Percentiles rank a stretch among this genome's conserved stretches.
phyloP scores from a whole-genome alignment of 2,113 vertebrate species.

The Lota lota region DNA sequence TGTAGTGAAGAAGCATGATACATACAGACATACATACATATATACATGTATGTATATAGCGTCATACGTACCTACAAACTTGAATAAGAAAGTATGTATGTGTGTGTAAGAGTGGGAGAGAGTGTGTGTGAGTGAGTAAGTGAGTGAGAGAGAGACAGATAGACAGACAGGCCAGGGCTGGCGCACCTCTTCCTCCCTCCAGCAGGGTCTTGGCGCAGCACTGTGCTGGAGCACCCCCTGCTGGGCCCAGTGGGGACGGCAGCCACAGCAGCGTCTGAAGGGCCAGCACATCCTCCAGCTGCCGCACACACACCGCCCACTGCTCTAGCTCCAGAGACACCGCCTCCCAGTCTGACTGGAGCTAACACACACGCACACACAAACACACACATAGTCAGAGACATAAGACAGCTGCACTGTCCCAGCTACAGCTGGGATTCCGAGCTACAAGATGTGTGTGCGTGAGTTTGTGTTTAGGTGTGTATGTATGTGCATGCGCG shows the following conservation, averaged over 20 bases:
- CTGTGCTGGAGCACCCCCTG: slow-evolving; percentile 71
- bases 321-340: slow-evolving; percentile 94
- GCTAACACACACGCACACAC: slow-evolving; percentile 32
- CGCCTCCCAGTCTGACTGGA: slow-evolving; percentile 87
- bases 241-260: slow-evolving; percentile 58
- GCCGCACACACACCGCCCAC: slow-evolving; percentile 89
- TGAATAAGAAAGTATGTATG: no score
- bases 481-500: neutral
- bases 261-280: slow-evolving; percentile 86
- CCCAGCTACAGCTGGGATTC: no score
- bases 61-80: no score
- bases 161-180: accelerated
- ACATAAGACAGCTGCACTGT: neutral
- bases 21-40: no score
- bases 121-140: neutral
- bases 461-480: neutral
- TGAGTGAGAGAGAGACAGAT: neutral
- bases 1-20: no score
- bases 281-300: slow-evolving; percentile 89
- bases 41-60: no score
- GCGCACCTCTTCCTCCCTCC: slow-evolving; percentile 89
- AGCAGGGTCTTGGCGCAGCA: slow-evolving; percentile 87
- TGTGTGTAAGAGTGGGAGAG: neutral
- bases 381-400: slow-evolving; percentile 6
- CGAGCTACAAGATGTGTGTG: neutral